Base-by-base conservation (phyloP, 2,888 invertebrate genomes). In the Abrostola triplasia region DNA sequence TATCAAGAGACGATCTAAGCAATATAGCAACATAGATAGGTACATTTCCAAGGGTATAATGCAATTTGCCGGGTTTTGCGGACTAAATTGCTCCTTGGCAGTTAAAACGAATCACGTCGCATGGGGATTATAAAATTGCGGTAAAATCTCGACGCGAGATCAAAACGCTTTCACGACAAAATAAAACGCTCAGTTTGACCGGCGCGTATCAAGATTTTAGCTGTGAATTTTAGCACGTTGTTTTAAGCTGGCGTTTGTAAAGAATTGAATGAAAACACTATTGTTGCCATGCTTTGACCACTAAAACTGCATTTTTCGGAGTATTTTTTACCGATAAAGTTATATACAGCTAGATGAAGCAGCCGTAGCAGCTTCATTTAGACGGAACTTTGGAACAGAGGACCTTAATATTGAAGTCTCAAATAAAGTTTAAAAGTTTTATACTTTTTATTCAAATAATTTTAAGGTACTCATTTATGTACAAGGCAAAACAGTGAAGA, bases 31-130 rank as follows among this genome's bases (percentile, higher is more conserved):
- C 60, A 70, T 72, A 72, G 67, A 73, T 65, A 79, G 74, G 76
- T 76, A 80, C 70, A 81, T 80, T 81, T 79, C 76, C 79, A 76
- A 81, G 83, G 79, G 76, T 82, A 79, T 88, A 88, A 90, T 86
- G 84, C 84, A 87, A 90, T 90, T 89, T 87, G 77, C 79, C 75
- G 78, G 82, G 84, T 84, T 85, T 85, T 83, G 74, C 84, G 77
- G 75, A 69, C 84, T 82, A 89, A 91, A 91, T 89, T 90, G 88
- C 87, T 89, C 82, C 87, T 88, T 87, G 84, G 80, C 86, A 87
- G 84, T 88, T 88, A 88, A 89, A 90, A 87, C 88, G 88, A 88
- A 91, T 90, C 88, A 90, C 87, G 88, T 85, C 87, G 83, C 86
- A 59, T 62, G 71, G 83, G 88, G 87, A 89, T 91, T 90, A 90